Conservation (phyloP, 2,888 invertebrate genomes). For the Panorpa germanica region DNA sequence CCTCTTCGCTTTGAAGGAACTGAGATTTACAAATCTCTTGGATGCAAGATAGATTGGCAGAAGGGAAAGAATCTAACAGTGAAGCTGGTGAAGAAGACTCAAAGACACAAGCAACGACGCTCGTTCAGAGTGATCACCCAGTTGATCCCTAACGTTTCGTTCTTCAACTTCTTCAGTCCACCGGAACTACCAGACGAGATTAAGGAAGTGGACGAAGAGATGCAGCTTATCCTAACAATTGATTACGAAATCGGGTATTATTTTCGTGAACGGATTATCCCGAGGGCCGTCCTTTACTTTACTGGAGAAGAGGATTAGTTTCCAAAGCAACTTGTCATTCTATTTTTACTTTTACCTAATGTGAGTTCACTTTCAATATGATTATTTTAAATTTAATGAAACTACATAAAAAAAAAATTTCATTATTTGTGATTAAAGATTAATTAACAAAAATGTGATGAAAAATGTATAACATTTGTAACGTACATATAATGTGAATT, state of each 20-base stretch:
- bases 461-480: too few relatives aligned
- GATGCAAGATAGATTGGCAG: slow-evolving; percentile 93
- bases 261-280: slow-evolving; percentile 80
- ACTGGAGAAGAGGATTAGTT: slow-evolving; percentile 73
- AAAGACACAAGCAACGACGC: slow-evolving; percentile 94
- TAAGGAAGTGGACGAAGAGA: slow-evolving; percentile 74
- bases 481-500: too few relatives aligned
- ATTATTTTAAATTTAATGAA: too few relatives aligned
- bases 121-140: slow-evolving; percentile 88
- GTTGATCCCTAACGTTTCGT: slow-evolving; percentile 90
- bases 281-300: slow-evolving; percentile 79
- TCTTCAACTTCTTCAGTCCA: slow-evolving; percentile 98
- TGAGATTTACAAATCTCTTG: slow-evolving; percentile 39
- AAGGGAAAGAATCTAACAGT: slow-evolving; percentile 94
- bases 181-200: slow-evolving; percentile 76
- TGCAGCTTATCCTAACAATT: slow-evolving; percentile 62
- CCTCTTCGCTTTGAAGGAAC: slow-evolving; percentile 92
- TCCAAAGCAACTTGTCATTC: too few relatives aligned
- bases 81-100: slow-evolving; percentile 92
- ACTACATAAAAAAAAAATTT: too few relatives aligned
- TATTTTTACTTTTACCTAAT: too few relatives aligned
- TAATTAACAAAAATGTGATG: too few relatives aligned
- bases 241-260: slow-evolving; percentile 95
- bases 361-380: too few relatives aligned
- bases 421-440: too few relatives aligned